Conservation (phyloP, 2,113 vertebrate species). For the Rhizomys pruinosus region DNA sequence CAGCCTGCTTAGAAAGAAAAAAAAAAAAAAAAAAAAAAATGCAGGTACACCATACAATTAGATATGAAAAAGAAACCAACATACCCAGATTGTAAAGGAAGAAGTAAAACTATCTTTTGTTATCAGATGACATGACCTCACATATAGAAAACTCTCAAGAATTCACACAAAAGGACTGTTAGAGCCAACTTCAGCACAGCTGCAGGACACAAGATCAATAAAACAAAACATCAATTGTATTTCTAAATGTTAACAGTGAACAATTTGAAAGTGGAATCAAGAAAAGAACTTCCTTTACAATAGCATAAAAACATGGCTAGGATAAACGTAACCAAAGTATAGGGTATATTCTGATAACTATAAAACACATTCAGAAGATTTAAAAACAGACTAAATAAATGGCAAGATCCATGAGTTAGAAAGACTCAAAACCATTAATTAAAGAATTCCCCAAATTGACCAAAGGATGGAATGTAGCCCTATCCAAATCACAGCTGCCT, state of each 20-base stretch:
- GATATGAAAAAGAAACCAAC: slow-evolving; percentile 41
- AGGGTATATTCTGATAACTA: slow-evolving; percentile 21
- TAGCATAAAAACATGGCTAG: not conserved
- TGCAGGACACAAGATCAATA: not conserved
- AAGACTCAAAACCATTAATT: not conserved
- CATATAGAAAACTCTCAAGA: not conserved
- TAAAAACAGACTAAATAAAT: slow-evolving; percentile 32
- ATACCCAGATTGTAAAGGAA: not conserved
- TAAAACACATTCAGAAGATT: not conserved
- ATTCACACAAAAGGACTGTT: not conserved
- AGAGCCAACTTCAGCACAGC: not conserved
- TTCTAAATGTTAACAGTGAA: not conserved
- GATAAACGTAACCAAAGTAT: not conserved
- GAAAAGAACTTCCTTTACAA: not conserved
- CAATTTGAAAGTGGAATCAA: not conserved
- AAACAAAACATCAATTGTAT: not conserved
- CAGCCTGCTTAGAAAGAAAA: too few species aligned
- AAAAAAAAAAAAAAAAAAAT: not conserved
- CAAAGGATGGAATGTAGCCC: not conserved
- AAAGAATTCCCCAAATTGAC: not conserved
- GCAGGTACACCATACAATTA: not conserved
- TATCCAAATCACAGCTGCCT: not conserved
- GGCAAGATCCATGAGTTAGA: not conserved
- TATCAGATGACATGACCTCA: slow-evolving; percentile 7
- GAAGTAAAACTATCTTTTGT: not conserved